Percentiles rank a stretch among this genome's conserved stretches.
These are phyloP conservation scores for Drosophila gaucha DNA, from an alignment of 2,888 invertebrate genomes.

Conservation along the genomic window DNA sequence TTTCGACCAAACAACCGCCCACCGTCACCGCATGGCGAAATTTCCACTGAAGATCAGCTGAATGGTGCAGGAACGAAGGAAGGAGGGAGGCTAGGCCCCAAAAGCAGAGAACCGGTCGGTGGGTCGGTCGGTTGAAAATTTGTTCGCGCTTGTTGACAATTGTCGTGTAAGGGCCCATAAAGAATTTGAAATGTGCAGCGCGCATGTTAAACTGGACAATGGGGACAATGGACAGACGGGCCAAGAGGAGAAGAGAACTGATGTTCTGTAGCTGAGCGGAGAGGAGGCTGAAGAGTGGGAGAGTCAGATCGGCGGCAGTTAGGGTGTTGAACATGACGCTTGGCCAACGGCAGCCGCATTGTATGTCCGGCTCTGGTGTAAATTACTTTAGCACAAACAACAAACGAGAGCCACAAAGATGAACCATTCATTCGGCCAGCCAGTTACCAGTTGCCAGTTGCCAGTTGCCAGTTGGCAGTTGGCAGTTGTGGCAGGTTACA, in stretches of 20 bases:
- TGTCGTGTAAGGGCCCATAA: conserved; percentile 72
- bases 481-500: conserved; percentile 42
- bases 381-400: conserved; percentile 58
- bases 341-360: conserved; percentile 60
- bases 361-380: conserved; percentile 53
- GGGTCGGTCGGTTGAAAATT: conserved; percentile 54
- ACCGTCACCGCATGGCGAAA: conserved; percentile 60
- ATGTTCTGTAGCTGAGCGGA: background rate
- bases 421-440: conserved; percentile 46
- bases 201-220: conserved; percentile 55
- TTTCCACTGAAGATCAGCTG: conserved; percentile 51
- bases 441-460: conserved; percentile 30
- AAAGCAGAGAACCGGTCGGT: conserved; percentile 59
- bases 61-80: background rate
- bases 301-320: conserved; percentile 23
- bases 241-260: background rate
- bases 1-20: conserved; percentile 58
- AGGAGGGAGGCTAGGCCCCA: background rate
- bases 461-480: conserved; percentile 33
- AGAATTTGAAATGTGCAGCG: conserved; percentile 74
- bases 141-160: conserved; percentile 79
- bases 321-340: conserved; percentile 52
- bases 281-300: background rate
- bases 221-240: conserved; percentile 8
- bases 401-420: conserved; percentile 24